Evolutionary conservation across 2,113 vertebrate genomes (phyloP).

Genomic region (Sceloporus tristichus): DNA sequence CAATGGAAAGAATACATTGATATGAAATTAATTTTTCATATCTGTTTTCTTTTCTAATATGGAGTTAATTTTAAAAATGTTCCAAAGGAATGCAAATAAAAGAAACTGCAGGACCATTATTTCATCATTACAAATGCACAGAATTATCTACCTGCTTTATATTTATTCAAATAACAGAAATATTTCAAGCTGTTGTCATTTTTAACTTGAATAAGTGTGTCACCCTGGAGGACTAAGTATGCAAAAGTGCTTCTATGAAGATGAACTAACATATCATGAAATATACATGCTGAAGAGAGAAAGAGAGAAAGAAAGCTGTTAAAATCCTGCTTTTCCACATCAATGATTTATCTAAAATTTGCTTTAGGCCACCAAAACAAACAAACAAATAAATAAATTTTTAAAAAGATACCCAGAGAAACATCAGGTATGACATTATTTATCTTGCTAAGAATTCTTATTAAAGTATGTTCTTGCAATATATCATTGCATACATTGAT

Average conservation of each 20-base stretch:
- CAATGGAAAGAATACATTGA: conserved; percentile 46
- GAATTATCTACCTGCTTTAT: conserved; percentile 30
- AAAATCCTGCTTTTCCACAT: fast-evolving
- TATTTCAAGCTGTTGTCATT: conserved; percentile 54
- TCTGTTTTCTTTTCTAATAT: conserved; percentile 61
- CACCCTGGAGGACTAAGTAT: conserved; percentile 30
- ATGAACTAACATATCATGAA: conserved; percentile 30
- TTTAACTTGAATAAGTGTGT: conserved; percentile 55
- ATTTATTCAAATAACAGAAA: conserved; percentile 52
- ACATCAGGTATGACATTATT: conserved; percentile 30
- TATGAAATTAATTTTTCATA: conserved; percentile 46
- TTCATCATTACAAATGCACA: conserved; percentile 57
- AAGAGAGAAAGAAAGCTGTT: background rate
- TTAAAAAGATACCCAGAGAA: conserved; percentile 25
- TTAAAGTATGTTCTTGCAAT: background rate
- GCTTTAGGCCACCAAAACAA: conserved; percentile 17
- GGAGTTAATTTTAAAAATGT: conserved; percentile 51
- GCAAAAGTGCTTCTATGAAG: conserved; percentile 22
- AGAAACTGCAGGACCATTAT: conserved; percentile 45
- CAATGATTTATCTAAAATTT: conserved; percentile 39
- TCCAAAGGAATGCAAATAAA: conserved; percentile 60
- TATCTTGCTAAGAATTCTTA: conserved; percentile 28
- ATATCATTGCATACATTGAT: background rate
- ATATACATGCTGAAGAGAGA: background rate
- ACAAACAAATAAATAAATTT: background rate